Evolutionary conservation across 2,888 invertebrate genomes (phyloP).

Genomic region (Napeogenes sylphis): DNA sequence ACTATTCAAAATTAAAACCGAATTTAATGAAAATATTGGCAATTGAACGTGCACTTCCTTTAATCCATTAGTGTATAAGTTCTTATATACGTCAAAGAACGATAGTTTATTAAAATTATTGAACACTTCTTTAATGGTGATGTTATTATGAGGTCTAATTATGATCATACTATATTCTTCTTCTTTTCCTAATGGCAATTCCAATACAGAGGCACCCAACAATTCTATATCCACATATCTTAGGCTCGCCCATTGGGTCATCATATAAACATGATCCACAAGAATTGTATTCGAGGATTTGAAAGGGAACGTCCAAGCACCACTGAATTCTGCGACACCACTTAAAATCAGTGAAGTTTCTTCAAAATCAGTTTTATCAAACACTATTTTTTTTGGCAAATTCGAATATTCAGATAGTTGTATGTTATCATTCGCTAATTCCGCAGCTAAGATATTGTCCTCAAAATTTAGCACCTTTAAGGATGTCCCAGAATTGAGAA

Average conservation of each 20-base stretch:
- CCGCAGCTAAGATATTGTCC: not conserved
- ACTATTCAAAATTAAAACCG: not conserved
- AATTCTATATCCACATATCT: conserved; percentile 1
- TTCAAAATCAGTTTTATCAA: conserved; percentile 1
- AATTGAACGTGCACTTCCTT: not conserved
- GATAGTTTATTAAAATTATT: not conserved
- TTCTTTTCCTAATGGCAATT: not conserved
- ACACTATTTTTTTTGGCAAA: not conserved
- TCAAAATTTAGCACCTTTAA: not conserved
- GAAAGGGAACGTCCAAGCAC: not conserved
- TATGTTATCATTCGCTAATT: not conserved
- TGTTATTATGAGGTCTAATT: not conserved
- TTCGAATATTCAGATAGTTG: not conserved
- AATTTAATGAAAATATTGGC: not conserved
- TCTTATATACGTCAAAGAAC: not conserved
- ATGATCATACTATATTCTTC: conserved; percentile 6
- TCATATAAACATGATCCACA: not conserved
- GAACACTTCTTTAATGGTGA: not conserved
- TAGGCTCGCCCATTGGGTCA: not conserved
- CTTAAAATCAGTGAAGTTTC: conserved; percentile 1
- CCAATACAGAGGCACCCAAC: not conserved
- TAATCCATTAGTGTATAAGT: not conserved
- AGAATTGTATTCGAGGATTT: not conserved
- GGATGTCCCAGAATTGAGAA: not conserved
- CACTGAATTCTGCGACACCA: conserved; percentile 2